A percentile compares a stretch with the other conserved stretches of the same genome.
Conservation (phyloP, 2,797 vertebrate genomes). For the Artibeus lituratus region DNA sequence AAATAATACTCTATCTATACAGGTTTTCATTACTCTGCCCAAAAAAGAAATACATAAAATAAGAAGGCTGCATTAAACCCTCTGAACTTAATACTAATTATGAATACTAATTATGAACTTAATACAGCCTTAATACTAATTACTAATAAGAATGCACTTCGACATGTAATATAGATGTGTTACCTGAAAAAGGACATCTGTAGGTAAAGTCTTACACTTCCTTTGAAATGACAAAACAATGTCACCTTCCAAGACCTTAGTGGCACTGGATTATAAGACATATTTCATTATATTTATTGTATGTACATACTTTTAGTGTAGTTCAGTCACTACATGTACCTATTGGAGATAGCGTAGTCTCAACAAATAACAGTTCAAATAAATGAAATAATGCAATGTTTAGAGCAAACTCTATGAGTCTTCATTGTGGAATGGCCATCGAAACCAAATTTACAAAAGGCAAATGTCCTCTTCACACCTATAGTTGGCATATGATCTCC, state of each 20-base stretch:
- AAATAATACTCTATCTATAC: slow-evolving; percentile 38
- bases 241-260: not conserved
- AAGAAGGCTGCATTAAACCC: not conserved
- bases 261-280: not conserved
- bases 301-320: not conserved
- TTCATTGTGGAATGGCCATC: not conserved
- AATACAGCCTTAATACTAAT: not conserved
- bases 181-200: not conserved
- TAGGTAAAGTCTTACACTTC: not conserved
- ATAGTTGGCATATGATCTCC: not conserved
- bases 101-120: too few species aligned
- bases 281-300: not conserved
- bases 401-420: not conserved
- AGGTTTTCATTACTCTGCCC: not conserved
- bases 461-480: not conserved
- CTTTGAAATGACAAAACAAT: not conserved
- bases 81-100: not conserved
- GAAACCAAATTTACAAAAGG: not conserved
- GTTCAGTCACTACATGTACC: not conserved
- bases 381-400: not conserved
- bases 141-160: too few species aligned
- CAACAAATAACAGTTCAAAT: not conserved
- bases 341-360: not conserved
- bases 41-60: slow-evolving; percentile 8
- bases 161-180: not conserved